Percentiles rank a stretch among this genome's conserved stretches.
phyloP scores from a whole-genome alignment of 2,113 vertebrate species.

The Epinephelus fuscoguttatus region DNA sequence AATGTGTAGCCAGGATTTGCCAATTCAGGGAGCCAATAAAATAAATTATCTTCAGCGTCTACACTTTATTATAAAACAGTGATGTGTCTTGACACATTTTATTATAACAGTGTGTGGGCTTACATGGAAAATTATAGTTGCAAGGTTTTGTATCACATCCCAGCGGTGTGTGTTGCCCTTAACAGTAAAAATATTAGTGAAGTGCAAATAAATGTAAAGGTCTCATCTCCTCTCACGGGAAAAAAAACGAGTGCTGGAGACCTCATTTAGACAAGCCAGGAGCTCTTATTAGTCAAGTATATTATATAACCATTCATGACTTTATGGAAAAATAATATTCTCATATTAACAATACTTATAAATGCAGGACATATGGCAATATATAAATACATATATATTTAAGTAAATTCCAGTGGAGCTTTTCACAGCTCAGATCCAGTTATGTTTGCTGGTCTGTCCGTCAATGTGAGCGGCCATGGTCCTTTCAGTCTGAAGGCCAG shows the following conservation, averaged over 20 bases:
- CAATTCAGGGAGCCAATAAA: neutral
- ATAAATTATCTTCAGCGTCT: neutral
- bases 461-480: neutral
- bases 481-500: conserved; percentile 75
- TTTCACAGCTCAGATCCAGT: conserved; percentile 74
- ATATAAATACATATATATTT: conserved; percentile 79
- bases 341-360: conserved; percentile 77
- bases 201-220: conserved; percentile 71
- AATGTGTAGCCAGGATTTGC: neutral
- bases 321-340: conserved; percentile 74
- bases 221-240: conserved; percentile 41
- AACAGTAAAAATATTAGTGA: conserved; percentile 58
- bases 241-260: conserved; percentile 20
- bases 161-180: conserved; percentile 13
- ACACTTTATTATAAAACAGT: neutral
- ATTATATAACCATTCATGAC: conserved; percentile 59
- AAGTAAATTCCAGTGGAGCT: conserved; percentile 80
- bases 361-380: conserved; percentile 69
- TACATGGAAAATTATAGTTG: neutral
- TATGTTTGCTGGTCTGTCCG: conserved; percentile 36
- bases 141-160: neutral
- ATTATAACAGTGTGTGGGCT: neutral
- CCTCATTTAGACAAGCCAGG: conserved; percentile 36
- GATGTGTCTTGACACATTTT: neutral
- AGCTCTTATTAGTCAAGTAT: conserved; percentile 61